A percentile compares a stretch with the other conserved stretches of the same genome.
Conservation (phyloP, 2,113 vertebrate species). For the Erpornis zantholeuca region DNA sequence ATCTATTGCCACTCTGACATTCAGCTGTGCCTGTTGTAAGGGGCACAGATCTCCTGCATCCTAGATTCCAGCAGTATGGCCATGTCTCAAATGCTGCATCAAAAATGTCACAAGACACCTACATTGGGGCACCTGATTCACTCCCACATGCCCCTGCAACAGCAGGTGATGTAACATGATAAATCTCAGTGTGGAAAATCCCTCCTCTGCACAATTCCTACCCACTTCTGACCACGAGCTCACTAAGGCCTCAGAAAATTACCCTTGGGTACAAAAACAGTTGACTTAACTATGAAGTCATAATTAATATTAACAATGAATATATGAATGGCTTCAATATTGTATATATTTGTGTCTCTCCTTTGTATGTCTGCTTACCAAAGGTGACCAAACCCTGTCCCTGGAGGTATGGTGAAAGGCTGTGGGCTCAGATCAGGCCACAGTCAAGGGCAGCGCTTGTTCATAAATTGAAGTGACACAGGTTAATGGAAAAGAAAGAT, state of each 20-base stretch:
- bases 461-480: background rate
- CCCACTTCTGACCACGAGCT: background rate
- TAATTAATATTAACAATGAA: background rate
- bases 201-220: background rate
- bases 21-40: background rate
- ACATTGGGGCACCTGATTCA: background rate
- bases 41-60: background rate
- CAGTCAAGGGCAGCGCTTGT: background rate
- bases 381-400: background rate
- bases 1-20: background rate
- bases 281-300: background rate
- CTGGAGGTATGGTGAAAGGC: background rate
- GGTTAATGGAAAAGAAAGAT: constrained; percentile 9
- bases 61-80: background rate
- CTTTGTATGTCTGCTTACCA: background rate
- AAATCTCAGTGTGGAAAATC: background rate
- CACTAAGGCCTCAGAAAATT: background rate
- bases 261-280: background rate
- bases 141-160: background rate
- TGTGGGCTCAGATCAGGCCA: background rate
- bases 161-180: background rate
- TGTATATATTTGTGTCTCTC: background rate
- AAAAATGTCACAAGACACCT: background rate
- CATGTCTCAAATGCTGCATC: background rate
- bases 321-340: background rate